Base-by-base conservation (phyloP, 2,888 invertebrate species). In the Trichopoda pennipes region DNA sequence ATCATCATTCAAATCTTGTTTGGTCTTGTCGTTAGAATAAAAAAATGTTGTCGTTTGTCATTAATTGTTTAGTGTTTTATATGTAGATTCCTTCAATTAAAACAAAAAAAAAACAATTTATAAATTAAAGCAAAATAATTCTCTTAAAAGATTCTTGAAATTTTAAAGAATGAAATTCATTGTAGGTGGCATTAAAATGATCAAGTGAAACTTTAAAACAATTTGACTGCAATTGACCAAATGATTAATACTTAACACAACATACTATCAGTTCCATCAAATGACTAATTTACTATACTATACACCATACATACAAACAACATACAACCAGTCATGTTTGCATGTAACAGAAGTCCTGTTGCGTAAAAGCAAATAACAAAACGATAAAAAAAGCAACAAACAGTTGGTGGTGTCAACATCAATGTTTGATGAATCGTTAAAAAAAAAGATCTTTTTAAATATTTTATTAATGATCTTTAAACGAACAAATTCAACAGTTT, bases 171-270 rank as follows among this genome's bases (percentile, higher is more conserved):
- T 14, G 51, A 47, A 51, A n/a, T 47, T 60, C 86, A 82, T 86
- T 87, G 88, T 87, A 85, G 88, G 87, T 88, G 87, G 87, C 80
- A 77, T 77, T 49, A 55, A 53, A n/a, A 68, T 38, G 60, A 73
- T 68, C 68, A 61, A 73, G 42, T 73, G 21, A 72, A 64, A 64
- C 23, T 49, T 49, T 51, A 4, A 64, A 63, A 49, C 53, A 61
- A 74, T 68, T 61, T 58, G 61, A 74, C 70, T 61, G 56, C 82
- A 87, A 88, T 68, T 87, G 86, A 88, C 86, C 86, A 63, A 85
- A 88, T 88, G 88, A 88, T 88, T 88, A 88, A 88, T 88, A 66
- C 10, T 35, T 9, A 28, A 10, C 35, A 35, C 85, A 80, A 35
- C 85, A 80, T 38, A 17, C 14, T 32, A 21, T 8, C 38, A 49